Percentiles rank a stretch among this genome's conserved stretches.
Evolutionary conservation across 2,113 vertebrate genomes (phyloP).

Genomic region (Calyptomena viridis): DNA sequence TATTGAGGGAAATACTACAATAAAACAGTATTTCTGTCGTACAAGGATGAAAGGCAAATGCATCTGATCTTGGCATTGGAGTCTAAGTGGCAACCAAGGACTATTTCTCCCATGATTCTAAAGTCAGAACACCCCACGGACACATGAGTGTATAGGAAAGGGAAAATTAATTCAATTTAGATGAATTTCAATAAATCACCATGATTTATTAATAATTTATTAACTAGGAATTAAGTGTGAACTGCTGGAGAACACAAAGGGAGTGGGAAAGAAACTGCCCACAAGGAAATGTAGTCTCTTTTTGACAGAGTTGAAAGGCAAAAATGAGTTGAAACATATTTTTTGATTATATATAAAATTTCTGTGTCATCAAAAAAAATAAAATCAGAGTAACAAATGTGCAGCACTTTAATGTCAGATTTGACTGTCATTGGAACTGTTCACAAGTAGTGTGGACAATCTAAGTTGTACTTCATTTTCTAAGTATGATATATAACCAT

Average conservation of each 20-base stretch:
- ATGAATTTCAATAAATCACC: background rate
- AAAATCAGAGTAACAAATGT: constrained; percentile 62
- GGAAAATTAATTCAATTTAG: background rate
- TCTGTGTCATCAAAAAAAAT: background rate
- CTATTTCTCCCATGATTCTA: background rate
- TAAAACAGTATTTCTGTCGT: background rate
- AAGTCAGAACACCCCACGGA: background rate
- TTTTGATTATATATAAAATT: constrained; percentile 6
- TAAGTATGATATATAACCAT: constrained; percentile 59
- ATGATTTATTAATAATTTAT: constrained; percentile 14
- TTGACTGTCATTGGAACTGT: constrained; percentile 64
- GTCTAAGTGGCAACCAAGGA: background rate
- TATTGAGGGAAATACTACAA: background rate
- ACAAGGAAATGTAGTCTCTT: background rate
- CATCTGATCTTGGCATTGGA: background rate
- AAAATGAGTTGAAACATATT: background rate
- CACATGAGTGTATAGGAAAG: background rate
- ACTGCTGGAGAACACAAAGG: background rate
- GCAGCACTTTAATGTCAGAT: constrained; percentile 70
- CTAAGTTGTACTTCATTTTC: constrained; percentile 55
- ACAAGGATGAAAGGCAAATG: background rate
- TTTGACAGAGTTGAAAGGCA: background rate
- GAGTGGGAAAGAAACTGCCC: background rate
- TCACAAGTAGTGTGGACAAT: constrained; percentile 61
- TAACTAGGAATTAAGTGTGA: background rate